phyloP scores from a whole-genome alignment of 2,888 invertebrate species.

The Caenorhabditis becei region DNA sequence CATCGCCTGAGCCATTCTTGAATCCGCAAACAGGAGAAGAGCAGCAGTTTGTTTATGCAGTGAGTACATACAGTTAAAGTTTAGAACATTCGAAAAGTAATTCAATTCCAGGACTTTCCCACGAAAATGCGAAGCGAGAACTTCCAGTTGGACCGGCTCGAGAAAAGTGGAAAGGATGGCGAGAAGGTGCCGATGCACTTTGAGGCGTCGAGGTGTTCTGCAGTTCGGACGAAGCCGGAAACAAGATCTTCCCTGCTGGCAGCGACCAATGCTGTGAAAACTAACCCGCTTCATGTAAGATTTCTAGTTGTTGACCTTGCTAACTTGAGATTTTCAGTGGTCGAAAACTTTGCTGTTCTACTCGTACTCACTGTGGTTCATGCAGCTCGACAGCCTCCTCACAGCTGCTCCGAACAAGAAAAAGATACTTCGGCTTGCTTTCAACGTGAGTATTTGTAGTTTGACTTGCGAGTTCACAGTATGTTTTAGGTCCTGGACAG shows the following conservation, averaged over 20 bases:
- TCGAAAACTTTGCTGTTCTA: constrained; percentile 83
- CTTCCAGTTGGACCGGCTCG: constrained; percentile 77
- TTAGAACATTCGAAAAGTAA: not conserved
- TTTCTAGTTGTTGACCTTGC: not conserved
- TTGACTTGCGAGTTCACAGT: not conserved
- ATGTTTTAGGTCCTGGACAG: constrained; percentile 86
- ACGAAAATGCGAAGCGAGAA: constrained; percentile 68
- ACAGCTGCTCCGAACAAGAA: constrained; percentile 86
- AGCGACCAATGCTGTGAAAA: constrained; percentile 69
- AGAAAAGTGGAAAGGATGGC: constrained; percentile 60
- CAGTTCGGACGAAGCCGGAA: constrained; percentile 78
- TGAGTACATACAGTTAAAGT: not conserved
- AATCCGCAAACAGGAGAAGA: constrained; percentile 67
- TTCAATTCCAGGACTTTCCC: constrained; percentile 72
- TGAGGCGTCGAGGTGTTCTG: constrained; percentile 69
- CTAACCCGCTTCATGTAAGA: constrained; percentile 64
- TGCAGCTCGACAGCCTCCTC: constrained; percentile 92
- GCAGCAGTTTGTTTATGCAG: constrained; percentile 67
- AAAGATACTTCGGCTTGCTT: constrained; percentile 85
- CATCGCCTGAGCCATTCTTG: constrained; percentile 89
- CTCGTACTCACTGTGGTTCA: constrained; percentile 91
- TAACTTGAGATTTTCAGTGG: constrained; percentile 67
- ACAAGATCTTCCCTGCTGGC: constrained; percentile 73
- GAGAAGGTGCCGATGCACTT: constrained; percentile 67
- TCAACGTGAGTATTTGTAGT: constrained; percentile 68